Conservation (phyloP, 2,888 invertebrate genomes). For the Leptura quadrifasciata region DNA sequence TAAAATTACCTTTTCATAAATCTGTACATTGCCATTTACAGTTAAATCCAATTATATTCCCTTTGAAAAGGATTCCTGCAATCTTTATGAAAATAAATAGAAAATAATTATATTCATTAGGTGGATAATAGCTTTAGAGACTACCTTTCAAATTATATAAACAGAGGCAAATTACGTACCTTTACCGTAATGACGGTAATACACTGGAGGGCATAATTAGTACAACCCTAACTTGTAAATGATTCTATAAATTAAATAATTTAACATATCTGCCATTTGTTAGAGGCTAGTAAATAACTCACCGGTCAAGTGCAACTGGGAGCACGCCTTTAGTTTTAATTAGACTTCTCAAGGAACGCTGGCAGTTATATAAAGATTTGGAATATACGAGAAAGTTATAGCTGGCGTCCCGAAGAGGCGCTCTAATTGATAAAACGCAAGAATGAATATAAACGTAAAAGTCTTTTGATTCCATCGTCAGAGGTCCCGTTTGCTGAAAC, state of each 20-base stretch:
- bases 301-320: background rate
- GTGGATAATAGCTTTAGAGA: background rate
- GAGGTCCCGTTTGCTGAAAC: too few species aligned
- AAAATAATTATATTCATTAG: slow-evolving; percentile 4
- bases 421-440: too few species aligned
- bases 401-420: too few species aligned
- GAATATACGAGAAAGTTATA: too few species aligned
- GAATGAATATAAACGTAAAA: too few species aligned
- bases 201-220: slow-evolving; percentile 2
- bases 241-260: background rate
- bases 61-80: background rate
- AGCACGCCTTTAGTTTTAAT: background rate
- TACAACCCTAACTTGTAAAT: background rate
- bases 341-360: too few species aligned
- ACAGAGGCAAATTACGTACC: background rate
- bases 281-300: background rate
- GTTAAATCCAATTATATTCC: background rate
- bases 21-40: background rate
- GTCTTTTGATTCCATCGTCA: too few species aligned
- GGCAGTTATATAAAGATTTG: too few species aligned
- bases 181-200: background rate
- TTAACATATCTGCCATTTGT: background rate
- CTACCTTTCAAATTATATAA: background rate
- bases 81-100: background rate
- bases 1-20: background rate